A percentile compares a stretch with the other conserved stretches of the same genome.
These are phyloP conservation scores for Hesperophylax magnus DNA, from an alignment of 1,140 invertebrate genomes.

Conservation along the genomic window DNA sequence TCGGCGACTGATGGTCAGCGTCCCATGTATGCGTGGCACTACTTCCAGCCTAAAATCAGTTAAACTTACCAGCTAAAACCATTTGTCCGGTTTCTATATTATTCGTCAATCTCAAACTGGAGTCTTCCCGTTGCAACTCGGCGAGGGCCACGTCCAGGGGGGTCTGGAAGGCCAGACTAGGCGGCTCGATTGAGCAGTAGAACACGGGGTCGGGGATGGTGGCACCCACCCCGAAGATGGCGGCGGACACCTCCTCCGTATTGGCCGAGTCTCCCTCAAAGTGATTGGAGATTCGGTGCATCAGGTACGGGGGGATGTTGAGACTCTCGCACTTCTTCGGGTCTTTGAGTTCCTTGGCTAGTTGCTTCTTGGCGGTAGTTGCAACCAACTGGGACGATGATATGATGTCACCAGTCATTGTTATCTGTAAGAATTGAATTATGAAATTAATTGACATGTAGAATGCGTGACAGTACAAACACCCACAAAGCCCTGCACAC, in stretches of 20 bases:
- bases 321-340: constrained; percentile 62
- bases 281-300: constrained; percentile 33
- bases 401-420: constrained; percentile 90
- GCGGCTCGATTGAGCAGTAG: constrained; percentile 96
- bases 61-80: constrained; percentile 77
- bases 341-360: constrained; percentile 64
- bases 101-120: constrained; percentile 85
- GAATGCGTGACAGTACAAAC: too few species aligned
- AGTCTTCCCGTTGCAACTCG: constrained; percentile 93
- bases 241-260: constrained; percentile 49
- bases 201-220: constrained; percentile 94
- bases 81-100: constrained; percentile 89
- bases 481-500: too few species aligned
- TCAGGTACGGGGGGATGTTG: constrained; percentile 47
- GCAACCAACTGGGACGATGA: constrained; percentile 74
- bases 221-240: constrained; percentile 73
- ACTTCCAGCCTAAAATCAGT: too few species aligned
- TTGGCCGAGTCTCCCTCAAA: constrained; percentile 1
- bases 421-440: constrained; percentile 66
- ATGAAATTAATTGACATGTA: too few species aligned
- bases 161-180: constrained; percentile 82
- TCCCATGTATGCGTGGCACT: too few species aligned
- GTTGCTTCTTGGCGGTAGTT: constrained; percentile 71
- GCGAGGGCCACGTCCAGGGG: constrained; percentile 88
- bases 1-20: too few species aligned